Evolutionary conservation across 2,888 invertebrate genomes (phyloP).

Genomic region (Lasioglossum zephyrum): DNA sequence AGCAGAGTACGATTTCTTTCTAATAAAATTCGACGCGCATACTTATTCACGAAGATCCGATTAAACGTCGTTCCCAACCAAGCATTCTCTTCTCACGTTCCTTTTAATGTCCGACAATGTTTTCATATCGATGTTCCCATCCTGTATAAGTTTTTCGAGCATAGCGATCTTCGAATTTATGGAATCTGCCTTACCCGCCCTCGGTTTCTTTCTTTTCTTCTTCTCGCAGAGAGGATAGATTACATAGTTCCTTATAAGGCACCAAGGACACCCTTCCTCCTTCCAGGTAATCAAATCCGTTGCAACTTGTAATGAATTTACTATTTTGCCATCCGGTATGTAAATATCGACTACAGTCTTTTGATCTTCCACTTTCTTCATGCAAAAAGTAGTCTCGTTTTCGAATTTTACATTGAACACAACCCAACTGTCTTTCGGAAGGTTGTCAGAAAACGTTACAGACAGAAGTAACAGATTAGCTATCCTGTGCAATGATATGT

Average conservation of each 20-base stretch:
- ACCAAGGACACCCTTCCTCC: conserved; percentile 74
- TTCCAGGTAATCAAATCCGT: conserved; percentile 77
- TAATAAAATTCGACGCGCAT: neutral
- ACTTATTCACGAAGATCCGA: neutral
- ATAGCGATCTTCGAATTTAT: conserved; percentile 74
- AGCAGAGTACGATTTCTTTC: neutral
- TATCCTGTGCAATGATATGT: conserved; percentile 67
- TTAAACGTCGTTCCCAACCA: neutral
- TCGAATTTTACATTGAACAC: conserved; percentile 67
- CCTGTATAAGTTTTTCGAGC: conserved; percentile 65
- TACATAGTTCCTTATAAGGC: conserved; percentile 76
- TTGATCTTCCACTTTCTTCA: conserved; percentile 70
- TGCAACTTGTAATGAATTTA: conserved; percentile 45
- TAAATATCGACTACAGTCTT: conserved; percentile 73
- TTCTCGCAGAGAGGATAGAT: conserved; percentile 61
- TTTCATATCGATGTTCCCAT: conserved; percentile 69
- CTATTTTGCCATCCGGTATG: conserved; percentile 54
- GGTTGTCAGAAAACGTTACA: conserved; percentile 67
- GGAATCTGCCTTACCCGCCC: conserved; percentile 68
- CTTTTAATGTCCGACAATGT: conserved; percentile 74
- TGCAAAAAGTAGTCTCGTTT: conserved; percentile 66
- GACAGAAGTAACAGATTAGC: conserved; percentile 66
- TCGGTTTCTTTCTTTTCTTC: conserved; percentile 45
- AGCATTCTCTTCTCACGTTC: conserved; percentile 73
- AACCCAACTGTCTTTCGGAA: conserved; percentile 74